phyloP scores from a whole-genome alignment of 2,888 invertebrate genomes.

The Lydus trimaculatus region DNA sequence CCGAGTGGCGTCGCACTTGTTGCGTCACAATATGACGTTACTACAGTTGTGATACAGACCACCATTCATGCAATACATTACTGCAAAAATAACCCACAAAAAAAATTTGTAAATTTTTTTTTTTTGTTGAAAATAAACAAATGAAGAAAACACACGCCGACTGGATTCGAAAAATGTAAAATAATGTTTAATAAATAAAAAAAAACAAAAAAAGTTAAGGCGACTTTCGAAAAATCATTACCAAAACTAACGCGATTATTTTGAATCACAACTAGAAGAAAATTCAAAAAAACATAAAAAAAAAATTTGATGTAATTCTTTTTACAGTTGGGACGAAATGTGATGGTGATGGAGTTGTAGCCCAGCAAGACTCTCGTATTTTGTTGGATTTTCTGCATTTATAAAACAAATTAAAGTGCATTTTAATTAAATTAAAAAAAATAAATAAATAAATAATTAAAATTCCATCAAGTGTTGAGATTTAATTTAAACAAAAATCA shows the following conservation, averaged over 20 bases:
- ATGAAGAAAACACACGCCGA: conserved; percentile 40
- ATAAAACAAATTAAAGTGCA: background rate
- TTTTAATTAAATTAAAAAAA: background rate
- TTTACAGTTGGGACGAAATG: conserved; percentile 39
- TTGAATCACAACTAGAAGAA: conserved; percentile 4
- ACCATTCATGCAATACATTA: conserved; percentile 55
- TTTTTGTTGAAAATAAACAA: background rate
- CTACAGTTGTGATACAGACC: conserved; percentile 57
- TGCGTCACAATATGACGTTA: conserved; percentile 61
- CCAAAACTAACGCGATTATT: conserved; percentile 44
- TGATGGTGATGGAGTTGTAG: conserved; percentile 37
- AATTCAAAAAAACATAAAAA: no score
- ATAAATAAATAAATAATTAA: background rate
- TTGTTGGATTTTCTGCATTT: conserved; percentile 21
- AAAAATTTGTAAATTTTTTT: background rate
- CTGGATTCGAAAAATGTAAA: conserved; percentile 40
- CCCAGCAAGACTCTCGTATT: conserved; percentile 26
- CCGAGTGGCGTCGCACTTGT: conserved; percentile 63
- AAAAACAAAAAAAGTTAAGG: background rate
- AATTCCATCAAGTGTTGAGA: background rate
- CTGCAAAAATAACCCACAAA: conserved; percentile 44
- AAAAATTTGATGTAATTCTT: conserved; percentile 27
- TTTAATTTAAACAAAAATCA: background rate
- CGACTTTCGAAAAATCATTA: conserved; percentile 17
- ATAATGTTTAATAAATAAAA: conserved; percentile 35